Evolutionary conservation across 30 jellyfish, hydroid and myxozoan genomes (phyloP).

Genomic region (Pelagia noctiluca): DNA sequence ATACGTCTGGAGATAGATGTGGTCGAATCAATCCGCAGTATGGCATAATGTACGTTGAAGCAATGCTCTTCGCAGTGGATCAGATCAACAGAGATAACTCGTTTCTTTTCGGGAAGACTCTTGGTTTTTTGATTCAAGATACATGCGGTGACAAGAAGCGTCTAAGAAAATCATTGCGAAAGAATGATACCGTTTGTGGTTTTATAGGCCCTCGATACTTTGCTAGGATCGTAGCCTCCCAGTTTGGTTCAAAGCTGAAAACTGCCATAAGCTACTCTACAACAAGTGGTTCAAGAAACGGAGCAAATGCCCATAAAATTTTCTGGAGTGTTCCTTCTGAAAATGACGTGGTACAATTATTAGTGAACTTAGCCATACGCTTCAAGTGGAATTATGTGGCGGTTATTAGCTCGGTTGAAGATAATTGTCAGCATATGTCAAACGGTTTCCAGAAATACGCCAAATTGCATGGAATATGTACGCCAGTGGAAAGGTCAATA

Average conservation of each 20-base stretch:
- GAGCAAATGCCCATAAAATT: neutral
- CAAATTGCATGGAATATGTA: too few species aligned
- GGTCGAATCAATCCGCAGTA: constrained; percentile 43
- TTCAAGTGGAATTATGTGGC: too few species aligned
- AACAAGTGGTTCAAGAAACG: constrained; percentile 57
- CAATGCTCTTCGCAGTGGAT: constrained; percentile 57
- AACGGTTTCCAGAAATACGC: too few species aligned
- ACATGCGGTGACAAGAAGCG: constrained; percentile 45
- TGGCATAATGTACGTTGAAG: constrained; percentile 68
- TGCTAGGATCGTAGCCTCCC: constrained; percentile 27
- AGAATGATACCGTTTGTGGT: neutral
- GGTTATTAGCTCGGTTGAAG: too few species aligned
- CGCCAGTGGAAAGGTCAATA: too few species aligned
- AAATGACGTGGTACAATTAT: too few species aligned
- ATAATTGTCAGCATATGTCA: too few species aligned
- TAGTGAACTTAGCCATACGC: too few species aligned
- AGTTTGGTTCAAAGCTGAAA: constrained; percentile 44
- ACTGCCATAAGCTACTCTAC: constrained; percentile 45
- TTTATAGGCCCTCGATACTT: constrained; percentile 56
- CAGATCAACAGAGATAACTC: neutral
- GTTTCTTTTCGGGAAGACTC: constrained; percentile 2
- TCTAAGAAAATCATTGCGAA: constrained; percentile 32
- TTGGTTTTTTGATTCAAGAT: constrained; percentile 50
- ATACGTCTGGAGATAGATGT: too few species aligned
- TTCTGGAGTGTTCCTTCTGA: neutral